These are phyloP conservation scores for Coenobita brevimanus DNA, from an alignment of 1,140 invertebrate genomes.

Conservation along the genomic window DNA sequence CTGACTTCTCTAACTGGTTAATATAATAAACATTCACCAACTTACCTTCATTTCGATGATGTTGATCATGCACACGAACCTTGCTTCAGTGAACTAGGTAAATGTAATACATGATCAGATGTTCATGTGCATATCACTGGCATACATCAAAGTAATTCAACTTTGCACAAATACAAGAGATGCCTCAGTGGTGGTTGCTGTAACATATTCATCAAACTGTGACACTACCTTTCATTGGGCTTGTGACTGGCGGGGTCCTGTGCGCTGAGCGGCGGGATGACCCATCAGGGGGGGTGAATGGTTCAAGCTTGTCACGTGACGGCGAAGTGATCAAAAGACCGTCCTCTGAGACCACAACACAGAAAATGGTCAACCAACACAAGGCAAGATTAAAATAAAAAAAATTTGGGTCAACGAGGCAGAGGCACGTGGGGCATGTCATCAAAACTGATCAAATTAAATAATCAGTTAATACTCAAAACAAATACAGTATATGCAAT, in stretches of 20 bases:
- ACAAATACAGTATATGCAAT: not conserved
- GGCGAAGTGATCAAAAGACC: conserved; percentile 70
- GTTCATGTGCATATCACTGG: not conserved
- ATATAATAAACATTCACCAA: conserved; percentile 3
- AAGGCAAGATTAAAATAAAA: conserved; percentile 50
- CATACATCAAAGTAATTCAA: not conserved
- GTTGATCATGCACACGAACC: not conserved
- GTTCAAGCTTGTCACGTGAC: conserved; percentile 69
- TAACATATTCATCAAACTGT: conserved; percentile 22
- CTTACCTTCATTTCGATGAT: conserved; percentile 26
- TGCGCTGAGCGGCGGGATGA: conserved; percentile 66
- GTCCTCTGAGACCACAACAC: conserved; percentile 69
- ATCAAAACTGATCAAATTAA: not conserved
- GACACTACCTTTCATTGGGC: conserved; percentile 69
- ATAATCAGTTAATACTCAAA: not conserved
- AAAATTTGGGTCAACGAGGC: conserved; percentile 31
- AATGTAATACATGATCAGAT: not conserved
- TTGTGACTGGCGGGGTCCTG: conserved; percentile 68
- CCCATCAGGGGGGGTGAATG: conserved; percentile 65
- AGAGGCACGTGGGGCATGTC: conserved; percentile 15
- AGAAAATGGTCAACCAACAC: conserved; percentile 68
- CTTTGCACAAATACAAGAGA: not conserved
- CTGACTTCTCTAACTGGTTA: not conserved
- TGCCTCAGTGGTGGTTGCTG: not conserved
- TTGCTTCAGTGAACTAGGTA: not conserved